These are phyloP conservation scores for Poeciliopsis turneri DNA, from an alignment of 2,797 vertebrate genomes.

Conservation along the genomic window DNA sequence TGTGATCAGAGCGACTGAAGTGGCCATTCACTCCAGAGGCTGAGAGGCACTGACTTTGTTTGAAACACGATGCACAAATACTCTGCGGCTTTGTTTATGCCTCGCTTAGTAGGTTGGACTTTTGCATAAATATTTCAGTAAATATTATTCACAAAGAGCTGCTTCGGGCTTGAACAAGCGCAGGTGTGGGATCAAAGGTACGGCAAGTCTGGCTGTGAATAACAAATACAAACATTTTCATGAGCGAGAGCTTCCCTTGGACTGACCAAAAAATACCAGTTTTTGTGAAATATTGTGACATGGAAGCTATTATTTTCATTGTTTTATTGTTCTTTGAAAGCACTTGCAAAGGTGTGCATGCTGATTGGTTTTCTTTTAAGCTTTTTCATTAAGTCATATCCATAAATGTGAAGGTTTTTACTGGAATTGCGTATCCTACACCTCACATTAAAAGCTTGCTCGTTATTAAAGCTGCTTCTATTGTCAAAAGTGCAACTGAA, in stretches of 20 bases:
- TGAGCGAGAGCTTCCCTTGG: not conserved
- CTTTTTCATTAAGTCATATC: not conserved
- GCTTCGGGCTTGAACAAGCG: slow-evolving; percentile 1
- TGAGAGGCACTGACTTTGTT: slow-evolving; percentile 27
- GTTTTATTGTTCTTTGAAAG: not conserved
- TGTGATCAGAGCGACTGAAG: slow-evolving; percentile 61
- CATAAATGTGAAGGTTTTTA: not conserved
- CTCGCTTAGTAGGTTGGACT: slow-evolving; percentile 15
- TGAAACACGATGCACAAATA: not conserved
- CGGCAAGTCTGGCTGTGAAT: slow-evolving; percentile 9
- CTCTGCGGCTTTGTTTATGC: slow-evolving; percentile 13
- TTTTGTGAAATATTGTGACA: not conserved
- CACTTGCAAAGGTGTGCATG: not conserved
- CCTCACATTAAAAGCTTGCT: not conserved
- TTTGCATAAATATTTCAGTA: slow-evolving; percentile 14
- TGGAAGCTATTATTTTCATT: not conserved
- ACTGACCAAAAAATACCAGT: not conserved
- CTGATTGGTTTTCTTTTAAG: not conserved
- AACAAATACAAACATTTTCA: slow-evolving; percentile 8
- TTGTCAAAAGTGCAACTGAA: not conserved
- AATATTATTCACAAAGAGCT: slow-evolving; percentile 15
- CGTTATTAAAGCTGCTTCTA: not conserved
- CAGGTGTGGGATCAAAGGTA: slow-evolving; percentile 5
- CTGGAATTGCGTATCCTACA: not conserved
- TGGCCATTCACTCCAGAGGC: slow-evolving; percentile 47